phyloP scores from a whole-genome alignment of 2,888 invertebrate species.

The Polyploca ridens region DNA sequence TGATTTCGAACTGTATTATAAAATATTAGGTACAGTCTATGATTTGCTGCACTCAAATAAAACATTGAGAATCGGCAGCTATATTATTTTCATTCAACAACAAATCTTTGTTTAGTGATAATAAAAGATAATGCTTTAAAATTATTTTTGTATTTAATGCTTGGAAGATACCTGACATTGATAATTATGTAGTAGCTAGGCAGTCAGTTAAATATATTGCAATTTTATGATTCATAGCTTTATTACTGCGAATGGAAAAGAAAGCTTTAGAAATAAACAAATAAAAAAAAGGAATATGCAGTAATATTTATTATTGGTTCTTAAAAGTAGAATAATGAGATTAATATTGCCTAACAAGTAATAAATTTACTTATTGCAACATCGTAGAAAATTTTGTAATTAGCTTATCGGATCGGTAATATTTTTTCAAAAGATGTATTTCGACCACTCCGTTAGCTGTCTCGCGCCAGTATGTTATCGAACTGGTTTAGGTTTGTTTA shows the following conservation, averaged over 20 bases:
- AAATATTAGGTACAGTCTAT: not conserved
- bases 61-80: not conserved
- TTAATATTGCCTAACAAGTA: not conserved
- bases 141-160: not conserved
- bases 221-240: not conserved
- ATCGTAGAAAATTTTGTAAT: conserved; percentile 9
- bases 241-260: not conserved
- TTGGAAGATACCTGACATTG: not conserved
- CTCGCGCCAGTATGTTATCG: conserved; percentile 30
- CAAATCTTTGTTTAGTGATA: not conserved
- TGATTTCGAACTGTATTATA: not conserved
- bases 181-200: not conserved
- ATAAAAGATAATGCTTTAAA: not conserved
- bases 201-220: not conserved
- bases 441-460: conserved; percentile 50
- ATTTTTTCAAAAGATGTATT: conserved; percentile 34
- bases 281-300: not conserved
- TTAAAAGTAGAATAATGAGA: not conserved
- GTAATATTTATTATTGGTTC: not conserved
- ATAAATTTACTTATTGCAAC: conserved; percentile 1
- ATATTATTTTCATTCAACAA: not conserved
- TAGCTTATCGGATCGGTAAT: conserved; percentile 16
- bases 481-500: conserved; percentile 47
- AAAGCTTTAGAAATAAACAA: not conserved
- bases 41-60: not conserved